Base-by-base conservation (phyloP, 2,113 vertebrate genomes). In the Cyrtonyx montezumae region DNA sequence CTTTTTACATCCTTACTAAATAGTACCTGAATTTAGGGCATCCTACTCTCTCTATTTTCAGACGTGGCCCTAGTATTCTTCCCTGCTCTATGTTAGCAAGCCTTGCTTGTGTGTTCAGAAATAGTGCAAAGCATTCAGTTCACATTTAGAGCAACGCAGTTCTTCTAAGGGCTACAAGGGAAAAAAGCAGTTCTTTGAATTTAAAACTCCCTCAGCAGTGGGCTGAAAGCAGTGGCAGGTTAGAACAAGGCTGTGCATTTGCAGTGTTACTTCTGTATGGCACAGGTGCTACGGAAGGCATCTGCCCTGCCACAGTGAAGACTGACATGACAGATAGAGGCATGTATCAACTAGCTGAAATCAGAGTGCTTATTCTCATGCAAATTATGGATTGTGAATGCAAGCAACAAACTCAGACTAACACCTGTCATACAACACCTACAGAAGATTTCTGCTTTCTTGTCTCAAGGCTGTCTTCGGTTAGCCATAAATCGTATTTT, bases 401-500 rank as follows among this genome's bases (percentile, higher is more conserved):
- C 3, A 5, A 78, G 53, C 80, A 85, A 76, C 85, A 96, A 96
- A 91, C 40, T 81, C 79, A 90, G 49, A 91, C 71, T 95, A 92
- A 91, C 71, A 94, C 93, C 91, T 95, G 95, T 96, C 93, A 93
- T 49, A 67, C 13, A 90, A 84, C 92, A 96, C 93, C 94, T 92
- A 96, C 90, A 93, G 94, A 85, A 81, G 69, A 89, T 95, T 96
- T 94, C 84, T 79, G 55, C 61, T 94, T 97, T 94, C 6, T 2
- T 84, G 90, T 95, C 80, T 92, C 53, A 91, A 40, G 79, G 79
- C 76, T 91, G 80, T 79, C 89, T 95, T 79, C 46, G 66, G 69
- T 96, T 93, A 94, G 89, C 92, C 91, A 87, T 90, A 94, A 96
- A 96, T 95, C 0, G 26, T 94, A 93, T 96, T 97, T 96, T 96